Conservation (phyloP, 2,888 invertebrate species). For the Caenorhabditis sp. region DNA sequence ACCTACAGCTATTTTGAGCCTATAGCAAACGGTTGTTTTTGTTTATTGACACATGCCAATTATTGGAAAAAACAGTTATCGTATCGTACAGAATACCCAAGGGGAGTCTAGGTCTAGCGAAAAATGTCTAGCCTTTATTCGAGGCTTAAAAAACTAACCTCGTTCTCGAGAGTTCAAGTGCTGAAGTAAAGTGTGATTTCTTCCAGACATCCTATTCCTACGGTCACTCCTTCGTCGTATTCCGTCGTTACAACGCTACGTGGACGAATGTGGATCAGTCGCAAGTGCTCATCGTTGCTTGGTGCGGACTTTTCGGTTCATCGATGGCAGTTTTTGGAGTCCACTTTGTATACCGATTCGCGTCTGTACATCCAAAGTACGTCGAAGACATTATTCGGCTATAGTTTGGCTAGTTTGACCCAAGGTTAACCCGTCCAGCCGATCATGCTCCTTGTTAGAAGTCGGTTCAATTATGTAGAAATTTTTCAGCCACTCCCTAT, state of each 20-base stretch:
- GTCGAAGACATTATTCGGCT: too few relatives aligned
- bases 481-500: constrained; percentile 9
- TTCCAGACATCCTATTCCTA: constrained; percentile 48
- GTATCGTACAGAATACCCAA: too few relatives aligned
- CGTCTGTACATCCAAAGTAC: constrained; percentile 23
- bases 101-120: not conserved
- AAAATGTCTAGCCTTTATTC: too few relatives aligned
- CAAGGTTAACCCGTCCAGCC: too few relatives aligned
- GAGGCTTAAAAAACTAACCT: too few relatives aligned
- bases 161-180: too few relatives aligned
- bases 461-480: not conserved
- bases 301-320: constrained; percentile 42
- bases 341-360: constrained; percentile 43
- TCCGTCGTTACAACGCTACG: constrained; percentile 35
- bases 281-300: constrained; percentile 16
- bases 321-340: constrained; percentile 51
- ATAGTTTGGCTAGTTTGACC: too few relatives aligned
- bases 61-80: too few relatives aligned
- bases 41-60: not conserved
- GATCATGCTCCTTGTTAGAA: too few relatives aligned
- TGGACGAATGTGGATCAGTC: constrained; percentile 24
- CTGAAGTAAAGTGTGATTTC: not conserved
- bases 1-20: not conserved
- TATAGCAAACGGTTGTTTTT: not conserved
- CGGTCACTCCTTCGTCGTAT: constrained; percentile 37